These are phyloP conservation scores for Drosophila paranaensis DNA, from an alignment of 2,888 invertebrate species.

Conservation along the genomic window DNA sequence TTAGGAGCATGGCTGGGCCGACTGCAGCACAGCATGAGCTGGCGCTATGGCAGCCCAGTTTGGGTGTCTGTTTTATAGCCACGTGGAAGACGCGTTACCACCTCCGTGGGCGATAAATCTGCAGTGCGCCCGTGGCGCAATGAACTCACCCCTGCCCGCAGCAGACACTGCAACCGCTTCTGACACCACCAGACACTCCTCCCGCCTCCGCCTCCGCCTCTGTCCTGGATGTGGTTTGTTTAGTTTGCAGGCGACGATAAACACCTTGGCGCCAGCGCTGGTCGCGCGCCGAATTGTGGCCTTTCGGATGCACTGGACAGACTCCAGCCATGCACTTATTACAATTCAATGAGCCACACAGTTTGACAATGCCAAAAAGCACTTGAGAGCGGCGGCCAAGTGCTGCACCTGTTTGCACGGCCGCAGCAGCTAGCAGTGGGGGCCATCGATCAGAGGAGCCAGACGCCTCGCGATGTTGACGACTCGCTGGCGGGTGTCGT, in stretches of 20 bases:
- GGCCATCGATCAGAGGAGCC: conserved; percentile 13
- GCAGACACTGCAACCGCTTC: conserved; percentile 24
- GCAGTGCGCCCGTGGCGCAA: conserved; percentile 76
- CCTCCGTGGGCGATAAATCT: conserved; percentile 83
- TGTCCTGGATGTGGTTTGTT: conserved; percentile 58
- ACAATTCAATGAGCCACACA: conserved; percentile 14
- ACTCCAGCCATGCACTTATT: conserved; percentile 25
- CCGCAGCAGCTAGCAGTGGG: background rate
- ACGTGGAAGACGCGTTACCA: conserved; percentile 63
- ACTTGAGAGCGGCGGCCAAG: conserved; percentile 34
- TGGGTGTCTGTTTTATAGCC: conserved; percentile 72
- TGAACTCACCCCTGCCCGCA: conserved; percentile 54
- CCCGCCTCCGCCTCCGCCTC: background rate
- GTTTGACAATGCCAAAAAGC: conserved; percentile 51
- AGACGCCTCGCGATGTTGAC: conserved; percentile 36
- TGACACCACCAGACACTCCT: conserved; percentile 7
- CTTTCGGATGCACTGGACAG: too few relatives aligned
- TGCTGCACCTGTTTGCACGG: conserved; percentile 39
- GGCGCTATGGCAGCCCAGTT: conserved; percentile 67
- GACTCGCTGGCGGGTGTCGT: conserved; percentile 69
- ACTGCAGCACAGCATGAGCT: conserved; percentile 64
- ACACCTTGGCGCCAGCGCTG: conserved; percentile 71
- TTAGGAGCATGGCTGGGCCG: background rate
- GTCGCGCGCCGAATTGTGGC: conserved; percentile 4
- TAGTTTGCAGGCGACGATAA: conserved; percentile 74